A percentile compares a stretch with the other conserved stretches of the same genome.
phyloP scores from a whole-genome alignment of 1,140 invertebrate species.

The Dryas iulia region DNA sequence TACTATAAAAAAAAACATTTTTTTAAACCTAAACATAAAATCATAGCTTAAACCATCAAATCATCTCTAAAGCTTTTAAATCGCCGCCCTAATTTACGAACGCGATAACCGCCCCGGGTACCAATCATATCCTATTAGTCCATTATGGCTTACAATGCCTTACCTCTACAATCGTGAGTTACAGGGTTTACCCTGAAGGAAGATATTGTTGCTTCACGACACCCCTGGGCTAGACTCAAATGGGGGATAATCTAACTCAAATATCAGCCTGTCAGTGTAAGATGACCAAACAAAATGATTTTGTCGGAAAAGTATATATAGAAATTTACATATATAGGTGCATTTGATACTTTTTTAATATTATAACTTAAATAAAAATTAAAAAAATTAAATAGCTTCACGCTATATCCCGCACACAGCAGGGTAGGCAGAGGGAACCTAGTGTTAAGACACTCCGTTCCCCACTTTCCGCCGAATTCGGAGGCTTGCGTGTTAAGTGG shows the following conservation, averaged over 20 bases:
- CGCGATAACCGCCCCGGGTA: conserved; percentile 17
- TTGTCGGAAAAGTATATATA: background rate
- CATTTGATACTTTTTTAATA: too few relatives aligned
- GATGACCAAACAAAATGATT: background rate
- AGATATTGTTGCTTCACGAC: conserved; percentile 39
- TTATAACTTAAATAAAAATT: too few relatives aligned
- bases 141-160: conserved; percentile 24
- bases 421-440: too few relatives aligned
- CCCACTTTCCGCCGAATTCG: too few relatives aligned
- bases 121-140: conserved; percentile 36
- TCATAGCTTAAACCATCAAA: background rate
- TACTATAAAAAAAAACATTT: too few relatives aligned
- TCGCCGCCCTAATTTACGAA: conserved; percentile 13
- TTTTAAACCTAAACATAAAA: background rate
- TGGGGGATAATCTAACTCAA: conserved; percentile 17
- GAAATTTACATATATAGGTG: background rate
- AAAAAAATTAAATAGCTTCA: too few relatives aligned
- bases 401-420: too few relatives aligned
- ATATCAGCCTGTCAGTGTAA: background rate
- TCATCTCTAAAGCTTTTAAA: conserved; percentile 3
- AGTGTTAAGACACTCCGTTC: too few relatives aligned
- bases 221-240: conserved; percentile 37
- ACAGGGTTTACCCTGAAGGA: conserved; percentile 30
- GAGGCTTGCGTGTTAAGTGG: too few relatives aligned
- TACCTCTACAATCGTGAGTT: conserved; percentile 24